Evolutionary conservation across 2,113 vertebrate genomes (phyloP).

Genomic region (Arizona elegans): DNA sequence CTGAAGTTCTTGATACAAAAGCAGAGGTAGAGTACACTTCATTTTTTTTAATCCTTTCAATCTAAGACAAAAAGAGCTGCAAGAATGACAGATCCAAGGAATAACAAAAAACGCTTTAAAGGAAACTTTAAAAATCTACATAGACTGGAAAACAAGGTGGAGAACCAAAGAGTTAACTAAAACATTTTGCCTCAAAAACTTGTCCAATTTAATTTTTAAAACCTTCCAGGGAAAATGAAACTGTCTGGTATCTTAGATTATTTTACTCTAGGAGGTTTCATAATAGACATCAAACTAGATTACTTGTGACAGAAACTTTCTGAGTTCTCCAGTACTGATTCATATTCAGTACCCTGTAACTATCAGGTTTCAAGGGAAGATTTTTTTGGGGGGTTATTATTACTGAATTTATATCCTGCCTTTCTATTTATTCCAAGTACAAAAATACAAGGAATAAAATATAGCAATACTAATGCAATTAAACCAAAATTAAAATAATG

Average conservation of each 20-base stretch:
- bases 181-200: constrained; percentile 76
- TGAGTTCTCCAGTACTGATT: constrained; percentile 52
- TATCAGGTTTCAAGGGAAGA: constrained; percentile 8
- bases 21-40: constrained; percentile 22
- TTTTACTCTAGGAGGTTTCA: constrained; percentile 67
- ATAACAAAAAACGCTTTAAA: constrained; percentile 72
- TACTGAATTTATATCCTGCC: background rate
- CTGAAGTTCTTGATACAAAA: constrained; percentile 50
- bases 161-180: constrained; percentile 62
- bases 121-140: constrained; percentile 69
- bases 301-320: constrained; percentile 74
- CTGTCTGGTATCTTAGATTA: constrained; percentile 69
- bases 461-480: background rate
- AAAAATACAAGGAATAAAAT: background rate
- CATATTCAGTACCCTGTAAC: constrained; percentile 47
- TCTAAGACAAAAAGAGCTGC: constrained; percentile 52
- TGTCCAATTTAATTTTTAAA: constrained; percentile 79
- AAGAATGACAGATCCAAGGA: constrained; percentile 70
- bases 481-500: background rate
- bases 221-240: constrained; percentile 73
- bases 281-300: constrained; percentile 71
- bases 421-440: background rate
- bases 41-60: constrained; percentile 61
- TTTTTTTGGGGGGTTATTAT: background rate
- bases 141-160: constrained; percentile 61